phyloP scores from a whole-genome alignment of 2,113 vertebrate species.

The Carassius auratus region DNA sequence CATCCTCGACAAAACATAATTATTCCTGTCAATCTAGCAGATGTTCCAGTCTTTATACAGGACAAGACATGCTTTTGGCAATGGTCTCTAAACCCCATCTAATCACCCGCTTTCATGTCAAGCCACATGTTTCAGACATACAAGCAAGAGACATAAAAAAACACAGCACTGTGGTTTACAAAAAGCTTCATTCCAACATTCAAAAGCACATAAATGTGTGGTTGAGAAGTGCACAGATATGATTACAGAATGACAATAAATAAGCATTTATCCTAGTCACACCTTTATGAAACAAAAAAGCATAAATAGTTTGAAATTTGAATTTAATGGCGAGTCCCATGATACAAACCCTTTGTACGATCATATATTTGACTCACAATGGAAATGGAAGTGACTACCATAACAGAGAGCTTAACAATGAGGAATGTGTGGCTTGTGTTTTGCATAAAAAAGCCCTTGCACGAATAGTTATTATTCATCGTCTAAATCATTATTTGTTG shows the following conservation, averaged over 20 bases:
- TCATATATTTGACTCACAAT: not conserved
- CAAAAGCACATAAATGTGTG: not conserved
- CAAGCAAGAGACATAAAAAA: not conserved
- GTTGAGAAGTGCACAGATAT: not conserved
- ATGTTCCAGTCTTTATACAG: not conserved
- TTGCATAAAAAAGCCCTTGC: not conserved
- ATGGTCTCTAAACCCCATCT: not conserved
- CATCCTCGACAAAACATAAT: not conserved
- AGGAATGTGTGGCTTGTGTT: not conserved
- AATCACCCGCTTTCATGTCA: slow-evolving; percentile 12
- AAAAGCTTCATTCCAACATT: not conserved
- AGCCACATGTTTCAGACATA: not conserved
- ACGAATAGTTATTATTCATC: not conserved
- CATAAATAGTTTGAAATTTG: not conserved
- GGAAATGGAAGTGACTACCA: not conserved
- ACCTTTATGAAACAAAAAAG: too few relatives aligned
- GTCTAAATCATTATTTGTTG: not conserved
- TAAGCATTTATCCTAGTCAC: not conserved
- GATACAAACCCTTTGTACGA: not conserved
- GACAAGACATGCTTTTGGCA: slow-evolving; percentile 7
- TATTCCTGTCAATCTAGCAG: not conserved
- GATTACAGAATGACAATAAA: not conserved
- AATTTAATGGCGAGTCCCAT: not conserved
- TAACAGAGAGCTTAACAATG: not conserved
- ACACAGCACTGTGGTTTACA: not conserved